Evolutionary conservation across 2,113 vertebrate species (phyloP).

Genomic region (Oryzias celebensis): DNA sequence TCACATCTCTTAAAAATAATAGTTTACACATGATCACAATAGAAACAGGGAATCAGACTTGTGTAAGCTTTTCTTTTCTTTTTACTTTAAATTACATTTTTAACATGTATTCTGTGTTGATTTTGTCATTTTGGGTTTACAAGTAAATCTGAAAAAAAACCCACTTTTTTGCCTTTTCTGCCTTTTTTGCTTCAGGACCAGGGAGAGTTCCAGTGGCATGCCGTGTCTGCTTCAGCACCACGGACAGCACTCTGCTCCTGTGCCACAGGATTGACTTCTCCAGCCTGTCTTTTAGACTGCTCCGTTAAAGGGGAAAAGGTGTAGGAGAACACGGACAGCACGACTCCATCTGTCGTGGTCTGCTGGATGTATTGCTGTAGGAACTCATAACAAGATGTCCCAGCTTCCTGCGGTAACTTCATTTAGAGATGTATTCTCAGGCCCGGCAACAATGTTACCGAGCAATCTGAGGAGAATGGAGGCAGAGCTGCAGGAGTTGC

Average conservation of each 20-base stretch:
- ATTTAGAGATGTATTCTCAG: conserved; percentile 26
- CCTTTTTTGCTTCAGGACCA: conserved; percentile 19
- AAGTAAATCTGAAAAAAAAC: too few relatives aligned
- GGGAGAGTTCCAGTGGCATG: not conserved
- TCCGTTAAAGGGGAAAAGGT: conserved; percentile 13
- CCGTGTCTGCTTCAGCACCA: conserved; percentile 27
- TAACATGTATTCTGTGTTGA: too few relatives aligned
- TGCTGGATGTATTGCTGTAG: conserved; percentile 19
- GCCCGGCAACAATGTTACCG: conserved; percentile 2
- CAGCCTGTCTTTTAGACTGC: conserved; percentile 10
- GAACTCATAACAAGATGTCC: conserved; percentile 25
- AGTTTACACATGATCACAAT: too few relatives aligned
- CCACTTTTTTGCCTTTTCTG: not conserved
- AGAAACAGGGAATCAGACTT: too few relatives aligned
- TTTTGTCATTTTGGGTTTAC: not conserved
- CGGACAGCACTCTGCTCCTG: conserved; percentile 9
- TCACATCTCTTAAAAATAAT: too few relatives aligned
- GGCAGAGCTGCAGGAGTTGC: conserved; percentile 33
- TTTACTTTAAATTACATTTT: too few relatives aligned
- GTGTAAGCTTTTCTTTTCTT: too few relatives aligned
- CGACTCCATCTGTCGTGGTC: conserved; percentile 21
- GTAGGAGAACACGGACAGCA: conserved; percentile 16
- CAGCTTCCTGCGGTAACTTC: conserved; percentile 23
- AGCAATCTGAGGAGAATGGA: conserved; percentile 11
- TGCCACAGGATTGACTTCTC: conserved; percentile 2